These are phyloP conservation scores for Columbina picui DNA, from an alignment of 2,113 vertebrate genomes.

Conservation along the genomic window DNA sequence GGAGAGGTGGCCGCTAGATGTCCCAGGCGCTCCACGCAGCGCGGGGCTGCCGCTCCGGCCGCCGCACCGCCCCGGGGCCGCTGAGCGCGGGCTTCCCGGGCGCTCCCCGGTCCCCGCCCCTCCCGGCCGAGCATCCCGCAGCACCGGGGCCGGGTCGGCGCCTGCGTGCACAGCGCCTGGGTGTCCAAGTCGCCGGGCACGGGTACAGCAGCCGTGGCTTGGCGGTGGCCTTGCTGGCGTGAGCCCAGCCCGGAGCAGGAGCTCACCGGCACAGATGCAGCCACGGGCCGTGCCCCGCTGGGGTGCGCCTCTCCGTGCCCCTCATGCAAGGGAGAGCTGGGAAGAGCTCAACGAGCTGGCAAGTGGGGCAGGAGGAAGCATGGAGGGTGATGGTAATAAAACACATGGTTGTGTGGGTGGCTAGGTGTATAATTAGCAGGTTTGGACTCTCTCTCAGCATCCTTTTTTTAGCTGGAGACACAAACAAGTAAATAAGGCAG, in stretches of 20 bases:
- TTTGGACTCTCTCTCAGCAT: not conserved
- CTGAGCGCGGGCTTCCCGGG: not conserved
- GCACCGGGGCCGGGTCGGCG: not conserved
- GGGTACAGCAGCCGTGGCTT: not conserved
- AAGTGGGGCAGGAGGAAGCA: not conserved
- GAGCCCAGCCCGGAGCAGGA: not conserved
- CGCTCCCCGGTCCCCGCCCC: not conserved
- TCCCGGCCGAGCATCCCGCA: not conserved
- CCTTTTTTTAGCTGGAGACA: not conserved
- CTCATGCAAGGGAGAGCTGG: not conserved
- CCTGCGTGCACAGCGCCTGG: fast-evolving
- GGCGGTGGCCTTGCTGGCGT: fast-evolving
- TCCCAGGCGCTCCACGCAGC: constrained; percentile 19
- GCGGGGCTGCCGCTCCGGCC: not conserved
- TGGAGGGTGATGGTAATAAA: not conserved
- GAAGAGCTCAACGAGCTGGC: not conserved
- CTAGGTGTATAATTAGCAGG: constrained; percentile 30
- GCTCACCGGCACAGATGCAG: not conserved
- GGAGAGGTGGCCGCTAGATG: constrained; percentile 50
- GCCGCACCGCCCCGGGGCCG: not conserved
- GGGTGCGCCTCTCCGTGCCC: not conserved
- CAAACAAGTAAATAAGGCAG: constrained; percentile 4
- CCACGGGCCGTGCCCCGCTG: not conserved
- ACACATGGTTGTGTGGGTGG: not conserved
- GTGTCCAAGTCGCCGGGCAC: fast-evolving